Conservation (phyloP, 2,797 vertebrate species). For the Halcyon smyrnensis region DNA sequence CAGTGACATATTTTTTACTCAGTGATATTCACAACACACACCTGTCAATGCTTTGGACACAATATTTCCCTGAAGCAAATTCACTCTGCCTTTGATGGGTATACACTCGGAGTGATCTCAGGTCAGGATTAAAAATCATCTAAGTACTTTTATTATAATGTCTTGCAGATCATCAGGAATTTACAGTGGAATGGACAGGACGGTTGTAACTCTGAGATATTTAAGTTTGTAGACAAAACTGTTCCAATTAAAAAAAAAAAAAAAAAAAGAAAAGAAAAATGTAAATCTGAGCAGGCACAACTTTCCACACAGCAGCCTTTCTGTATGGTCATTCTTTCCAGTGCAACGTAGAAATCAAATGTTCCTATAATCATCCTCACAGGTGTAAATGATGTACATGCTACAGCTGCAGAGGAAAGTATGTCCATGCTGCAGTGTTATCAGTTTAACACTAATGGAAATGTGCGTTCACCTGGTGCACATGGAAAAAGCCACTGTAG, state of each 20-base stretch:
- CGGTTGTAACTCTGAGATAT: not conserved
- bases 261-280: not conserved
- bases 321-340: not conserved
- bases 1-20: not conserved
- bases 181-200: not conserved
- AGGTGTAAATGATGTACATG: not conserved
- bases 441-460: not conserved
- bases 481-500: not conserved
- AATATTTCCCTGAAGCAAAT: not conserved
- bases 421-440: not conserved
- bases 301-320: not conserved
- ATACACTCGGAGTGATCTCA: not conserved
- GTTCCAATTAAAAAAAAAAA: not conserved
- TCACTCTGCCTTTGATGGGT: not conserved
- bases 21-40: not conserved
- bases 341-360: not conserved
- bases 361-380: not conserved
- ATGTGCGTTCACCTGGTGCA: not conserved
- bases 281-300: not conserved
- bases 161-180: not conserved
- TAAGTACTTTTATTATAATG: not conserved
- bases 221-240: not conserved
- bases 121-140: not conserved
- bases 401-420: not conserved
- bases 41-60: not conserved